Evolutionary conservation across 92 coral and sea anemone species (phyloP), one percentile per base, ranked within the genome.

Genomic region (Isaurus tuberculatus): DNA sequence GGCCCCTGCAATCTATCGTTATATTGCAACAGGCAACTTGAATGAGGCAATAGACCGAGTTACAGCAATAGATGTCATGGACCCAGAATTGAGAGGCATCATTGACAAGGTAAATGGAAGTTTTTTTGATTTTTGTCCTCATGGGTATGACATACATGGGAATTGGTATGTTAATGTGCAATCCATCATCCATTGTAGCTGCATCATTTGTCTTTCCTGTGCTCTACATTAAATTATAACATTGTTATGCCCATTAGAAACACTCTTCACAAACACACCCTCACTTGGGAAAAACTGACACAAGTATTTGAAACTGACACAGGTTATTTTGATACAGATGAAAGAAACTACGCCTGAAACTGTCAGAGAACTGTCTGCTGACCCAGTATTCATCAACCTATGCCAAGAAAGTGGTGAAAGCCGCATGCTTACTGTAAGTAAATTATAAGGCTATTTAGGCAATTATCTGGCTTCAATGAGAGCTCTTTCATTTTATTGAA

Each of bases 1-100:
- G 34, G 28, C 81, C 17, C 87, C 87, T 26, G 81, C 87, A 25
- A 67, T 63, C 20, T 83, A 49, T 65, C 55, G 70, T 32, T 83
- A 83, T 58, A 42, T 83, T 20, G 80, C 87, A 63, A 84, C 88
- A 84, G 88, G 88, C 55, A 65, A 84, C 64, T 65, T 84, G 60
- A 73, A 79, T 71, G 88, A 84, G 65, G 65, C 65, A 28, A 72
- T 84, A 37, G 74, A 73, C 69, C 64, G 83, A 55, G 80, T 82
- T 55, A 73, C 88, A 40, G 75, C 57, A 30, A 31, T 74, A 30
- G 88, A 74, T 63, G 70, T 84, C 44, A 40, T 40, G 44, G 44
- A 40, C 44, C 44, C 44, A 40, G 44, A 40, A 40, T 40, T 40
- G 44, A 40, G 44, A 40, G 44, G 11, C 11, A 40, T 40, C 44